These are phyloP conservation scores for Romanogobio albipinnatus DNA, from an alignment of 2,113 vertebrate species.

Conservation along the genomic window DNA sequence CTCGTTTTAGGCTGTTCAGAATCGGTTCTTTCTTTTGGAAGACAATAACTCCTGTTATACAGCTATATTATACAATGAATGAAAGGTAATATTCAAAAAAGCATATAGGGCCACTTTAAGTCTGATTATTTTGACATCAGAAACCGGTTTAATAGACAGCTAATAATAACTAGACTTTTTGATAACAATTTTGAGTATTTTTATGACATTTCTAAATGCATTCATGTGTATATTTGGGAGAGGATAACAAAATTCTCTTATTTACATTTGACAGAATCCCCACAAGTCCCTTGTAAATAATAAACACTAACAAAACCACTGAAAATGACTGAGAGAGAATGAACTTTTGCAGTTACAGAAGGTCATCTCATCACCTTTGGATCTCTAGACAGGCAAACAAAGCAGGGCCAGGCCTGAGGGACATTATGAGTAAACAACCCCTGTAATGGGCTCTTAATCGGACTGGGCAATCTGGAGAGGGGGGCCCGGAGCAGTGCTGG, in stretches of 20 bases:
- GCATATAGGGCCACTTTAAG: no score
- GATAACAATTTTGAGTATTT: background rate
- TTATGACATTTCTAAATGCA: background rate
- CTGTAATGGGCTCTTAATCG: slow-evolving; percentile 80
- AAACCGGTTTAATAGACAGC: background rate
- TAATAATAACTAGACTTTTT: background rate
- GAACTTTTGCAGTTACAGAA: slow-evolving; percentile 55
- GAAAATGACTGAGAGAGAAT: background rate
- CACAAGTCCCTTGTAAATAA: background rate
- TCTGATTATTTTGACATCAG: no score
- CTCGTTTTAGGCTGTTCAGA: no score
- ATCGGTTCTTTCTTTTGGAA: no score
- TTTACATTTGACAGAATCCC: slow-evolving; percentile 12
- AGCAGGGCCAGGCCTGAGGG: slow-evolving; percentile 68
- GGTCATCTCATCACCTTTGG: slow-evolving; percentile 66
- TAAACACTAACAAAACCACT: background rate
- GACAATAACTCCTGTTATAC: no score
- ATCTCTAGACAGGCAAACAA: slow-evolving; percentile 72
- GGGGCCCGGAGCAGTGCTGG: slow-evolving; percentile 70
- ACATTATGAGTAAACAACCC: slow-evolving; percentile 74
- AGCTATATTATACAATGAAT: no score
- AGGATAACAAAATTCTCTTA: background rate
- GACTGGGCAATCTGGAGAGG: slow-evolving; percentile 75
- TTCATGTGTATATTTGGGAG: background rate
- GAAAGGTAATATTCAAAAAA: no score